Evolutionary conservation across 1,140 invertebrate genomes (phyloP), one percentile per base, ranked within the genome.

Genomic region (Danaus melanippus): DNA sequence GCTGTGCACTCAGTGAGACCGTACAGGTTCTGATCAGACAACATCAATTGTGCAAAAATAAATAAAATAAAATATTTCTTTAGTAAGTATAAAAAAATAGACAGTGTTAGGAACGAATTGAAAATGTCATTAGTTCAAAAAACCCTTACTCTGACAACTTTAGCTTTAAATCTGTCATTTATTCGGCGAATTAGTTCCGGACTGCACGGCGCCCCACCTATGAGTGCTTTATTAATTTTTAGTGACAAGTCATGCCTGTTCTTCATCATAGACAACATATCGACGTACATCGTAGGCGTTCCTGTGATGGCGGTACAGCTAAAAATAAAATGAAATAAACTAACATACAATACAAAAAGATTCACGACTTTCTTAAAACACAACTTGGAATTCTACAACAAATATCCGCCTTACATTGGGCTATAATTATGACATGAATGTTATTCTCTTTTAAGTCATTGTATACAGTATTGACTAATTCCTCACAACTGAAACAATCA

Each of bases 271-370:
- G 86, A 81, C 6, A 96, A 67, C 53, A 96, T 88, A 78, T 98
- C 96, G 50, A 98, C 93, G 78, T 94, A 97, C 97, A 99, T 99
- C 0, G 97, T 99, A 6, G 98, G 98, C 0, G 97, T 98, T 10
- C 97, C 97, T 68, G 94, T 95, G 10, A 95, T 79, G 7, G 94
- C 76, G 2, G 92, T 92, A 69, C 95, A 96, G 71, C 92, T 94
- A 69, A 5, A 62, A 58, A 63, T 39, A 39, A 47, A 54, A 46
- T 53, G 11, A 39, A n/a, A 10, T n/a, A 32, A 32, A 3, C 6
- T n/a, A n/a, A n/a, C n/a, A n/a, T n/a, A n/a, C n/a, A n/a, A n/a
- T n/a, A n/a, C n/a, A 32, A 5, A 32, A 8, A 32, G 21, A 32
- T 5, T 32, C 21, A 32, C 21, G n/a, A 3, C 7, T 1, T 32